Evolutionary conservation across 2,888 invertebrate genomes (phyloP), one percentile per base, ranked within the genome.

Genomic region (Netelia melanura): DNA sequence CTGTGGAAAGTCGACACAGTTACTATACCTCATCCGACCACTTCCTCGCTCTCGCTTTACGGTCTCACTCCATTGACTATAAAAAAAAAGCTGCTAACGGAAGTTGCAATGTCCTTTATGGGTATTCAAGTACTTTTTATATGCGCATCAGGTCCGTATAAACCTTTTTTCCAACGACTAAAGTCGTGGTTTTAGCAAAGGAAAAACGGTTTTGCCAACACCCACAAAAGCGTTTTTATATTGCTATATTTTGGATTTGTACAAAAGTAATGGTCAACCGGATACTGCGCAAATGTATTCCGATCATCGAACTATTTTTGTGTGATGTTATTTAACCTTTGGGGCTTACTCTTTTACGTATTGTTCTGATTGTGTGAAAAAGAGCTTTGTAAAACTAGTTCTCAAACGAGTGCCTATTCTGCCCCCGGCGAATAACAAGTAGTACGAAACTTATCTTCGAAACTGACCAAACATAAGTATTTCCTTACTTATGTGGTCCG

Each of bases 21-120:
- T 48, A 14, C 48, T 48, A 14, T 14, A 54, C 38, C 43, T 58
- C 43, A 11, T 67, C 56, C 44, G 67, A 17, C 14, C 54, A 43
- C 38, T 67, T 77, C 67, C 58, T 77, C 67, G 77, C 58, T 58
- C 44, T 44, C 56, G 25, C 44, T 77, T 77, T 38, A 67, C 67
- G 67, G 44, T 68, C 17, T n/a, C 58, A 58, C 65, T 77, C 58
- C 67, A 58, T 58, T 44, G 67, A 77, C 67, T 48, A 17, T 58
- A 56, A 30, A 30, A 30, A 30, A 58, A 43, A n/a, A 44, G 43
- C 58, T 52, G 52, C 68, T 14, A n/a, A 56, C 21, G 14, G 52
- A 30, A 11, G 68, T 77, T 77, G 56, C 56, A 67, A 58, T 44
- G 44, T 9, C 58, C 43, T 11, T 44, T 56, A 67, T 2, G 56